Evolutionary conservation across 2,113 vertebrate species (phyloP), one percentile per base, ranked within the genome.

Genomic region (Callipepla squamata): DNA sequence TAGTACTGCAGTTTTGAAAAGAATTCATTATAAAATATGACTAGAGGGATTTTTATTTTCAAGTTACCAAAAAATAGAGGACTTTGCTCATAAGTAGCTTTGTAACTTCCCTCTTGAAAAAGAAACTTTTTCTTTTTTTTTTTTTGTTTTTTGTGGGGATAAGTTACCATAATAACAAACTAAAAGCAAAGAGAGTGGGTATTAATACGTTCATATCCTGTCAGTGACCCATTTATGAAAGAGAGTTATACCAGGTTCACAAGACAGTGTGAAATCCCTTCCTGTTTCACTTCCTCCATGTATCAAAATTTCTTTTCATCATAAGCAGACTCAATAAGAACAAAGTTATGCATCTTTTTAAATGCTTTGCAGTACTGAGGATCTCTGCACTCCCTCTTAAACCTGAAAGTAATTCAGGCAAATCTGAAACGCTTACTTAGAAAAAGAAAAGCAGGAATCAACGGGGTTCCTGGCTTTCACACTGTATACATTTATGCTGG

Each of bases 401-500:
- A 91, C 75, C 30, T 32, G 28, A 91, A 87, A 92, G 11, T 42
- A 85, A 84, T 86, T 61, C 75, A 92, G 14, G 57, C 48, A 92
- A 87, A 80, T 72, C 65, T 75, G 65, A 95, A 94, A 81, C 47
- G 14, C 51, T 53, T 28, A 69, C 45, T 89, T 57, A 45, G 11
- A 72, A 90, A 95, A 92, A 87, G 36, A 87, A 93, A 92, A 91
- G 53, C 25, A 85, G 85, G 76, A 89, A 89, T 63, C 84, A 85
- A 84, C 57, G 87, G 92, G 80, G 80, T 86, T 89, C 48, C 95
- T 88, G 87, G 40, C 93, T 87, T 90, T 94, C 83, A 89, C 90
- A 73, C 63, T 94, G 91, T 75, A 92, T 76, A 82, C 75, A 93
- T 85, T 67, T 81, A 85, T 87, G 67, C 74, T 74, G 75, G 53